Evolutionary conservation across 2,888 invertebrate genomes (phyloP), one percentile per base, ranked within the genome.

Genomic region (Drosophila antonietae): DNA sequence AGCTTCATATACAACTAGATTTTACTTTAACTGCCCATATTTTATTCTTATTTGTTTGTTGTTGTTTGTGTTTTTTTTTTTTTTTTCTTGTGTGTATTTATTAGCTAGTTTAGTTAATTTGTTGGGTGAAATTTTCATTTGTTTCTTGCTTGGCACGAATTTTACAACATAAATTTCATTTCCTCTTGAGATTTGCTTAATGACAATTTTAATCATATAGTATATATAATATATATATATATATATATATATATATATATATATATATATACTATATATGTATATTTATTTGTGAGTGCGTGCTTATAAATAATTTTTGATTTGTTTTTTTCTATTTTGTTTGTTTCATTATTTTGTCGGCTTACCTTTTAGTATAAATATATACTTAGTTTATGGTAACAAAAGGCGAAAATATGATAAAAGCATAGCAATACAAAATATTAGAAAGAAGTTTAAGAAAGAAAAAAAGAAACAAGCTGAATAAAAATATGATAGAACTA

Each of bases 1-100:
- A 89, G 85, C 80, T 81, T 82, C 72, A 73, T 80, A 75, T 80
- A 77, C 75, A 77, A 75, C 73, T 79, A 79, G 55, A 47, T n/a
- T 18, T 41, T 56, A 47, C 20, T 23, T 18, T 15, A 20, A 20
- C 28, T 52, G 62, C 43, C 43, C 80, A 67, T 47, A 55, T 61
- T 60, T 58, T 28, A 2, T 37, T 28, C 28, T 28, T 28, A 28
- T 28, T 28, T 28, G 3, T 6, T 28, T 28, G 28, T 23, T 5
- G n/a, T 15, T 37, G 14, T 37, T 35, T 35, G 14, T 2, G 14
- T n/a, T 14, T 10, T 18, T 6, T 35, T 18, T 35, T 7, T 23
- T 20, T 15, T 6, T 49, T 47, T 60, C 35, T n/a, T n/a, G n/a
- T 20, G 20, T 20, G 1, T 66, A 60, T 37, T 70, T 66, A 57